Evolutionary conservation across 1,140 invertebrate genomes (phyloP).

Genomic region (Nasonia giraulti): DNA sequence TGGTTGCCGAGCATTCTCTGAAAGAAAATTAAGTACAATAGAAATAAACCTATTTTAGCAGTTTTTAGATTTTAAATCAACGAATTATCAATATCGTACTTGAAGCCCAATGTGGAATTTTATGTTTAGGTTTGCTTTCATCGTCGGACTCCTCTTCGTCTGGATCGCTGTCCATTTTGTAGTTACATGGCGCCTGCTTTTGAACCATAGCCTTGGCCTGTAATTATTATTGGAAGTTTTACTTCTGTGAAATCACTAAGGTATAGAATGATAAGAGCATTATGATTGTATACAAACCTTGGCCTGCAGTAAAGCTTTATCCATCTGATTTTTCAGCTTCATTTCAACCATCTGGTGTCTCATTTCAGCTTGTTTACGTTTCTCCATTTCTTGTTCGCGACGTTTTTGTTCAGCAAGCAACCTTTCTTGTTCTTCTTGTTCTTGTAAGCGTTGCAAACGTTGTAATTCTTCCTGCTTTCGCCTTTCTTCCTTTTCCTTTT

Average conservation of each 20-base stretch:
- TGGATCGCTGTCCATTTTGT: slow-evolving; percentile 69
- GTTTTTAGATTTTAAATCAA: slow-evolving; percentile 2
- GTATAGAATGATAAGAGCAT: neutral
- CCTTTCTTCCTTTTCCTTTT: slow-evolving; percentile 74
- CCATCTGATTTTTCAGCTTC: slow-evolving; percentile 64
- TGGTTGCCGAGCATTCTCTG: slow-evolving; percentile 62
- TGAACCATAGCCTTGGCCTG: slow-evolving; percentile 46
- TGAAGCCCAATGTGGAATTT: slow-evolving; percentile 75
- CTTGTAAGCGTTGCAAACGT: slow-evolving; percentile 68
- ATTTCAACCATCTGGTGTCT: slow-evolving; percentile 65
- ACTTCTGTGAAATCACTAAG: neutral
- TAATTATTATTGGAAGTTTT: slow-evolving; percentile 2
- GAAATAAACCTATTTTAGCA: slow-evolving; percentile 26
- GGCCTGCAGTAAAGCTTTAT: slow-evolving; percentile 56
- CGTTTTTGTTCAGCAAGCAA: slow-evolving; percentile 74
- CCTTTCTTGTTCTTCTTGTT: slow-evolving; percentile 75
- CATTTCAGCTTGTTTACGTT: slow-evolving; percentile 63
- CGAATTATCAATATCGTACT: slow-evolving; percentile 62
- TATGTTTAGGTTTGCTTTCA: slow-evolving; percentile 73
- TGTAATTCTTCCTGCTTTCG: slow-evolving; percentile 69
- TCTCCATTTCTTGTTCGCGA: slow-evolving; percentile 71
- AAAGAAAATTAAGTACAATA: slow-evolving; percentile 56
- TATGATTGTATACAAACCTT: slow-evolving; percentile 52
- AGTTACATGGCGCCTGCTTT: slow-evolving; percentile 57
- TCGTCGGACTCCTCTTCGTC: slow-evolving; percentile 77